These are phyloP conservation scores for Drosophila nr. perissopoda DNA, from an alignment of 2,888 invertebrate species.

Conservation along the genomic window DNA sequence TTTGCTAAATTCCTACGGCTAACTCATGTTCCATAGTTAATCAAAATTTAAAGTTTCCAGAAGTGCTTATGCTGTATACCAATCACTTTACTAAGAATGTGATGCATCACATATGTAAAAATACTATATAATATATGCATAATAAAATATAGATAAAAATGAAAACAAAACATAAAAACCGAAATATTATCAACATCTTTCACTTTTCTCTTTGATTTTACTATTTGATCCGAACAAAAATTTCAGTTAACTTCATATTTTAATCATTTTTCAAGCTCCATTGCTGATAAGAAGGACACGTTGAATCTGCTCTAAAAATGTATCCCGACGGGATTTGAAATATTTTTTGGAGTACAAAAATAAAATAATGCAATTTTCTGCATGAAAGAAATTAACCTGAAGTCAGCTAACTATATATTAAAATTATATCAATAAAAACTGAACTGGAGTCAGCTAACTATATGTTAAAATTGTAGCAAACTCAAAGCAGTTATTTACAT, in stretches of 20 bases:
- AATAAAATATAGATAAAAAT: too few relatives aligned
- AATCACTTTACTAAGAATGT: neutral
- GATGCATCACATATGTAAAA: neutral
- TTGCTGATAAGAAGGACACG: neutral
- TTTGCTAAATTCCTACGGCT: neutral
- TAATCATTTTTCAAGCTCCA: neutral
- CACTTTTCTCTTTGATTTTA: rapidly evolving
- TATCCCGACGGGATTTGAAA: neutral
- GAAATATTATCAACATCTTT: neutral
- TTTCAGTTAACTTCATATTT: neutral
- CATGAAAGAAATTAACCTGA: rapidly evolving
- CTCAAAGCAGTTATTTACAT: neutral
- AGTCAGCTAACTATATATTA: neutral
- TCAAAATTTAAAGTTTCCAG: neutral
- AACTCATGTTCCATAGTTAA: neutral
- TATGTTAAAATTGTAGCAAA: neutral
- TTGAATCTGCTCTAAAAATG: neutral
- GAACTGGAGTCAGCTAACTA: neutral
- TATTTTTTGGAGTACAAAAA: neutral
- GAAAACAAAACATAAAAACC: too few relatives aligned
- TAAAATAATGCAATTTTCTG: neutral
- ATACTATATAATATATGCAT: too few relatives aligned
- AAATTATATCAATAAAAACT: neutral
- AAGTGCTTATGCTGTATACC: neutral
- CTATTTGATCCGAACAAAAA: too few relatives aligned